phyloP scores from a whole-genome alignment of 2,113 vertebrate genomes.

The Thamnophis sirtalis region DNA sequence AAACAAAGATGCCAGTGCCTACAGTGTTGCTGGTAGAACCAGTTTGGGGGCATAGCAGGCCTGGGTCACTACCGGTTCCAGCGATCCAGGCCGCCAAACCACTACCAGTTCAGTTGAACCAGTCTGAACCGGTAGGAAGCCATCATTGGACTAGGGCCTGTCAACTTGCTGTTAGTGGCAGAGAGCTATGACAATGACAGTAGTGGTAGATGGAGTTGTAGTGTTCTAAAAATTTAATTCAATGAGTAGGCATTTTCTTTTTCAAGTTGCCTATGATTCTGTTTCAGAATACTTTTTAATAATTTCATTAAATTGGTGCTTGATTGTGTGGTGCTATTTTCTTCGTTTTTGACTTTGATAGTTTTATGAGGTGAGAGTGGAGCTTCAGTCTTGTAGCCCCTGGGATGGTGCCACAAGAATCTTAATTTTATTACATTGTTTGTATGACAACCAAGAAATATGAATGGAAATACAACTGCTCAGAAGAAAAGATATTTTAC shows the following conservation, averaged over 20 bases:
- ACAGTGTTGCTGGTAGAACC: no score
- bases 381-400: not conserved
- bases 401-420: not conserved
- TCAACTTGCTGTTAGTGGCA: not conserved
- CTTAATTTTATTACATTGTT: not conserved
- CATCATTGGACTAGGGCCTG: not conserved
- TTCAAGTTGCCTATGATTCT: not conserved
- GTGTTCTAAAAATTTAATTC: not conserved
- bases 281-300: not conserved
- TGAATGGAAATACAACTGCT: not conserved
- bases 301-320: not conserved
- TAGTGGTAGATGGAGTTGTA: not conserved
- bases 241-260: not conserved
- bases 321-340: not conserved
- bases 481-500: not conserved
- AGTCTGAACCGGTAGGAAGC: no score
- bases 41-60: not conserved
- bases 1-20: no score
- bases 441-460: not conserved
- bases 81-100: no score
- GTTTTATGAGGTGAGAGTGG: not conserved
- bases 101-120: no score
- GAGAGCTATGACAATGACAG: not conserved
- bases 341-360: not conserved
- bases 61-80: no score